phyloP scores from a whole-genome alignment of 2,797 vertebrate species.

The Vireo griseus region DNA sequence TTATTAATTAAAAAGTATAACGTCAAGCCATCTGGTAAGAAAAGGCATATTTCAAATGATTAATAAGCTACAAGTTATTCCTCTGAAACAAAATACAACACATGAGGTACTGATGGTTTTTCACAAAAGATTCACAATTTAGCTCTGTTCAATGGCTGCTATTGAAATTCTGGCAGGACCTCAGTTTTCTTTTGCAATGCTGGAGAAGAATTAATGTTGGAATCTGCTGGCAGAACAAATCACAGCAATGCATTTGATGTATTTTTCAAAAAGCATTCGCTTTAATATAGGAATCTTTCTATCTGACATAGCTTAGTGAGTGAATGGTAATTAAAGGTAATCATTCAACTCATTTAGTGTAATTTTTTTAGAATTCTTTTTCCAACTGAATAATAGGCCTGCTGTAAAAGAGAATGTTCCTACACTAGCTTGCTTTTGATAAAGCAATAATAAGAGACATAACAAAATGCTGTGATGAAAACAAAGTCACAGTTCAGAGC shows the following conservation, averaged over 20 bases:
- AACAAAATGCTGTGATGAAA: conserved; percentile 63
- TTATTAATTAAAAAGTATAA: background rate
- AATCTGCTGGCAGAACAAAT: conserved; percentile 53
- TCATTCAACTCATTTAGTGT: conserved; percentile 43
- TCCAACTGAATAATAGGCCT: conserved; percentile 33
- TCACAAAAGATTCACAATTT: conserved; percentile 9
- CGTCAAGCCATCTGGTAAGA: background rate
- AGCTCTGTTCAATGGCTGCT: conserved; percentile 1
- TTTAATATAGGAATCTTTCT: conserved; percentile 56
- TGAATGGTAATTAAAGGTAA: conserved; percentile 56
- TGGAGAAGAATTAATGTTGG: conserved; percentile 43
- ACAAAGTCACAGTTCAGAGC: conserved; percentile 59
- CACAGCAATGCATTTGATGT: conserved; percentile 51
- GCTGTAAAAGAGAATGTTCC: conserved; percentile 48
- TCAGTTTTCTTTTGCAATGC: background rate
- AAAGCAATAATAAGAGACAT: conserved; percentile 21
- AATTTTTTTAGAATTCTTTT: background rate
- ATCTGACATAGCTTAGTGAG: conserved; percentile 27
- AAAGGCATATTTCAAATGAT: background rate
- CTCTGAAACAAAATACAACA: background rate
- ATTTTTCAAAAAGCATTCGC: conserved; percentile 63
- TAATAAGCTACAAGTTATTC: background rate
- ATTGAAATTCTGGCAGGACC: conserved; percentile 36
- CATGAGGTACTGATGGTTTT: background rate
- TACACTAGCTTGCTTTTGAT: conserved; percentile 29